Percentiles rank a stretch among this genome's conserved stretches.
Conservation (phyloP, 1,140 invertebrate species). For the Batillaria attramentaria region DNA sequence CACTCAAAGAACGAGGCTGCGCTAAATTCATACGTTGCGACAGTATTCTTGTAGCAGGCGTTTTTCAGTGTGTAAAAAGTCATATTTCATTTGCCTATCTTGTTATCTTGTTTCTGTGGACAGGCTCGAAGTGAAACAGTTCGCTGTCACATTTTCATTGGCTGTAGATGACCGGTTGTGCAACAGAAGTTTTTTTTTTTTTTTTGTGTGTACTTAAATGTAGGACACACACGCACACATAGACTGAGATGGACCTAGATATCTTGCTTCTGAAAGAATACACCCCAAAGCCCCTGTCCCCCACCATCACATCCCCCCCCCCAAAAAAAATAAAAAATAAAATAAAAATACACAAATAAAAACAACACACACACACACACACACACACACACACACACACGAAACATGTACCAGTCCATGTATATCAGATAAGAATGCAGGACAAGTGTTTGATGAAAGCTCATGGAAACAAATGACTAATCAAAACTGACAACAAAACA, state of each 20-base stretch:
- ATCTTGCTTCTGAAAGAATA: neutral
- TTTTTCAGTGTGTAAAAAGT: no score
- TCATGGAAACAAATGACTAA: neutral
- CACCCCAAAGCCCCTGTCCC: neutral
- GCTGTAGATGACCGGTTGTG: no score
- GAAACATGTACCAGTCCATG: neutral
- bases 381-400: neutral
- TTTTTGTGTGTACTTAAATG: neutral
- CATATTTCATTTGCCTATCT: no score
- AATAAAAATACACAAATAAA: neutral
- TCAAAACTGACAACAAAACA: neutral
- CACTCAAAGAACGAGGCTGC: no score
- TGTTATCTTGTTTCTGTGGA: no score
- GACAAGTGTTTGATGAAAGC: neutral
- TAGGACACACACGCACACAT: conserved; percentile 5
- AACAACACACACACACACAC: neutral
- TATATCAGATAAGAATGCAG: neutral
- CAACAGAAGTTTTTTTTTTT: neutral
- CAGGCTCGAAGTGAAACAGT: no score
- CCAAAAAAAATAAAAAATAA: neutral
- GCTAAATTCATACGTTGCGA: no score
- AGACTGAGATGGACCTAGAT: neutral
- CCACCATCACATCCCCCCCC: neutral
- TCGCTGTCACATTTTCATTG: no score
- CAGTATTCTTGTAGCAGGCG: no score